phyloP scores from a whole-genome alignment of 2,797 vertebrate genomes.

The Bradypodion pumilum region DNA sequence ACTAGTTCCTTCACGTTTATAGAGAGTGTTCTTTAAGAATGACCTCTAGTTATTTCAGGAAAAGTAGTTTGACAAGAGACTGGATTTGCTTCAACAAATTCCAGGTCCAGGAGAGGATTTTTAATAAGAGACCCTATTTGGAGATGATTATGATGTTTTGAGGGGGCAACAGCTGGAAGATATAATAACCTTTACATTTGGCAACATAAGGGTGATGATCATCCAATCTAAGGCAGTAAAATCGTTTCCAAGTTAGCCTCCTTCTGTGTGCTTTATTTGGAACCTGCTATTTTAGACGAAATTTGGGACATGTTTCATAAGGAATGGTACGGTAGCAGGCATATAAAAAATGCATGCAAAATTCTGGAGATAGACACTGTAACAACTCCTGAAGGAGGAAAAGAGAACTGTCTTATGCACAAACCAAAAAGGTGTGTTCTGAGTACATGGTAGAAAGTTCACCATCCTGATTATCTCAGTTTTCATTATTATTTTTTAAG shows the following conservation, averaged over 20 bases:
- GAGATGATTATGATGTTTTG: neutral
- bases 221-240: neutral
- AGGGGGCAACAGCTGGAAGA: neutral
- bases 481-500: neutral
- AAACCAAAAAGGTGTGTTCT: neutral
- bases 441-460: neutral
- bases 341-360: neutral
- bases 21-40: neutral
- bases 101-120: too few species aligned
- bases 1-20: neutral
- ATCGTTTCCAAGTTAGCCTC: neutral
- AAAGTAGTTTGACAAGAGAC: neutral
- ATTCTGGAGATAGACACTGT: neutral
- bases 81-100: neutral
- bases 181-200: neutral
- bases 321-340: neutral
- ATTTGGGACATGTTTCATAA: neutral
- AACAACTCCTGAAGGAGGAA: neutral
- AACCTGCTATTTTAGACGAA: neutral
- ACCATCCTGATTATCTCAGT: neutral
- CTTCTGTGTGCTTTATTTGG: conserved; percentile 9
- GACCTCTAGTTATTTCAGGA: neutral
- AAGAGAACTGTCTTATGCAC: neutral
- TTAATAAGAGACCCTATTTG: neutral
- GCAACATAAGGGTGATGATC: neutral